Conservation (phyloP, 2,113 vertebrate genomes). For the Laticauda colubrina region DNA sequence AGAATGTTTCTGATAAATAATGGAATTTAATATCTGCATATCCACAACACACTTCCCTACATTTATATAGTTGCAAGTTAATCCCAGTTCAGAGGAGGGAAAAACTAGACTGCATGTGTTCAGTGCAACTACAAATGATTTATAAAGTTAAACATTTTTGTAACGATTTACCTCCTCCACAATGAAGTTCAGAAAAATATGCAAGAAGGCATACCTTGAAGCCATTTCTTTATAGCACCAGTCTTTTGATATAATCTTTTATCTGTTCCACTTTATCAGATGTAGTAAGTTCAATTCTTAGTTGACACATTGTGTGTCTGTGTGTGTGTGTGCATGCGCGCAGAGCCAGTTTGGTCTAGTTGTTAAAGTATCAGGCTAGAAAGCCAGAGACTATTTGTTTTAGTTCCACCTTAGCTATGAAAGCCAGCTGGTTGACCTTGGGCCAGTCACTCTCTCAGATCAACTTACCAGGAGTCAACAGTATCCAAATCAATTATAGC, state of each 20-base stretch:
- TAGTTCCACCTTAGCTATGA: too few relatives aligned
- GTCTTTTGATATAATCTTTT: background rate
- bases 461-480: background rate
- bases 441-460: too few relatives aligned
- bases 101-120: background rate
- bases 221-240: background rate
- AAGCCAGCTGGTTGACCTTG: too few relatives aligned
- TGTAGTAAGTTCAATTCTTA: background rate
- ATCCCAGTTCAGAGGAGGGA: background rate
- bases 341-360: too few relatives aligned
- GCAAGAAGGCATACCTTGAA: background rate
- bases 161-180: background rate
- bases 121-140: background rate
- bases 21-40: background rate
- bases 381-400: too few relatives aligned
- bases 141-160: background rate
- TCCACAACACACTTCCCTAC: background rate
- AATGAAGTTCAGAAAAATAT: background rate
- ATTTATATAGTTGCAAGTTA: background rate
- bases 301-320: background rate
- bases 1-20: background rate
- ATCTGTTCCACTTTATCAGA: background rate
- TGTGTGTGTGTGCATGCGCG: accelerated
- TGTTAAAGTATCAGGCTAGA: too few relatives aligned
- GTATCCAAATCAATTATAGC: background rate